These are phyloP conservation scores for Tadarida brasiliensis DNA, from an alignment of 2,797 vertebrate species.

Conservation along the genomic window DNA sequence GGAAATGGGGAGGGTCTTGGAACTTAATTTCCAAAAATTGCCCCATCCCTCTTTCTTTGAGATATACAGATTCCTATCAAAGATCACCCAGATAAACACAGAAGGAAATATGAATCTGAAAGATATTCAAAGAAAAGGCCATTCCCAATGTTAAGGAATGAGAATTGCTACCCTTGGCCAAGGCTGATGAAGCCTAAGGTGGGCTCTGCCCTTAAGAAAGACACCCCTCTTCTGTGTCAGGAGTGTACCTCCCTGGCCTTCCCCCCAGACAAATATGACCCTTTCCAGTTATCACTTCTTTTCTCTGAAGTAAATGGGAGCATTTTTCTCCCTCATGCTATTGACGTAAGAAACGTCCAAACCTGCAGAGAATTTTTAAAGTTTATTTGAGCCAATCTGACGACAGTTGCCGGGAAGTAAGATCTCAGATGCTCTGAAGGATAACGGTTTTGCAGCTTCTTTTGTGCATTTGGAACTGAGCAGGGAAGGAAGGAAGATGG, in stretches of 20 bases:
- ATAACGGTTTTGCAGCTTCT: not conserved
- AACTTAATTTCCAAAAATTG: not conserved
- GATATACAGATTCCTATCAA: not conserved
- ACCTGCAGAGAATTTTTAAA: too few species aligned
- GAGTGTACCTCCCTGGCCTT: not conserved
- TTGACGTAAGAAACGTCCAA: not conserved
- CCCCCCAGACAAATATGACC: not conserved
- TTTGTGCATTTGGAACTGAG: not conserved
- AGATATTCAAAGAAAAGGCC: not conserved
- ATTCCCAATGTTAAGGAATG: not conserved
- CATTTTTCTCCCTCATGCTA: not conserved
- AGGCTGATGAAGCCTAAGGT: not conserved
- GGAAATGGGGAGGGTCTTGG: not conserved
- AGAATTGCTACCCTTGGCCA: not conserved
- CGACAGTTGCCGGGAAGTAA: not conserved
- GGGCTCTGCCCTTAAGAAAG: not conserved
- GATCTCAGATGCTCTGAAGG: not conserved
- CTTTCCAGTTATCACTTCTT: not conserved
- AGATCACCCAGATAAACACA: not conserved
- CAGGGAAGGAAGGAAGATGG: not conserved
- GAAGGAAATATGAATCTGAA: not conserved
- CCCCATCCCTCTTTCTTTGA: not conserved
- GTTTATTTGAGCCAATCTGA: not conserved
- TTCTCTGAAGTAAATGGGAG: not conserved
- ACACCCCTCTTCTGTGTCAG: not conserved